A percentile compares a stretch with the other conserved stretches of the same genome.
phyloP scores from a whole-genome alignment of 2,888 invertebrate genomes.

The Calliphora vomitoria region DNA sequence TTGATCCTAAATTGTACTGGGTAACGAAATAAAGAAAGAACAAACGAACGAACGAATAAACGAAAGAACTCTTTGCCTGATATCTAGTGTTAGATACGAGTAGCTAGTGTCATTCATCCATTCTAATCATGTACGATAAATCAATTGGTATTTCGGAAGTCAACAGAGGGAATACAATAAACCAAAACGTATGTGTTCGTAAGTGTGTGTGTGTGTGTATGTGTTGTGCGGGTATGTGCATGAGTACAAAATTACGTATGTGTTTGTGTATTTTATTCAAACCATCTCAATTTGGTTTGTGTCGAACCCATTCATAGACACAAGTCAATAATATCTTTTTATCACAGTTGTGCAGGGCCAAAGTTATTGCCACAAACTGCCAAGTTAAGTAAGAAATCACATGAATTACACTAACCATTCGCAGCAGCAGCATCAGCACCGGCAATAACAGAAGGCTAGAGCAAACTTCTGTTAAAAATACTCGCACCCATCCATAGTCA shows the following conservation, averaged over 20 bases:
- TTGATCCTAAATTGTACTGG: slow-evolving; percentile 63
- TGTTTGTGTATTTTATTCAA: slow-evolving; percentile 39
- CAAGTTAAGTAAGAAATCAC: slow-evolving; percentile 67
- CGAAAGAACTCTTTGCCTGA: slow-evolving; percentile 51
- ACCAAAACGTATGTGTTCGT: slow-evolving; percentile 9
- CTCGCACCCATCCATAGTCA: slow-evolving; percentile 4
- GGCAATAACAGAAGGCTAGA: slow-evolving; percentile 28
- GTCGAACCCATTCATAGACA: slow-evolving; percentile 71
- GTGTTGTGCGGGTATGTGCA: not conserved
- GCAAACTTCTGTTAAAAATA: slow-evolving; percentile 29
- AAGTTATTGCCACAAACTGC: slow-evolving; percentile 72
- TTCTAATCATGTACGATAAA: slow-evolving; percentile 77
- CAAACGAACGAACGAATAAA: slow-evolving; percentile 28
- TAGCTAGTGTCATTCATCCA: slow-evolving; percentile 71
- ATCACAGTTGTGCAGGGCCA: slow-evolving; percentile 72
- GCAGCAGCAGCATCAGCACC: slow-evolving; percentile 23
- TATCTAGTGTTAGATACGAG: slow-evolving; percentile 61
- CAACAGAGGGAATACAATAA: slow-evolving; percentile 60
- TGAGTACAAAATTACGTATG: slow-evolving; percentile 8
- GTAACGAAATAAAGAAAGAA: slow-evolving; percentile 73
- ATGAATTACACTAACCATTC: slow-evolving; percentile 64
- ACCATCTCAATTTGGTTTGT: slow-evolving; percentile 71
- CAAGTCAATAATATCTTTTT: slow-evolving; percentile 73
- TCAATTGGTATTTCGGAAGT: slow-evolving; percentile 80
- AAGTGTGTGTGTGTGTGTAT: not conserved